Evolutionary conservation across 2,888 invertebrate genomes (phyloP).

Genomic region (Altica lythri): DNA sequence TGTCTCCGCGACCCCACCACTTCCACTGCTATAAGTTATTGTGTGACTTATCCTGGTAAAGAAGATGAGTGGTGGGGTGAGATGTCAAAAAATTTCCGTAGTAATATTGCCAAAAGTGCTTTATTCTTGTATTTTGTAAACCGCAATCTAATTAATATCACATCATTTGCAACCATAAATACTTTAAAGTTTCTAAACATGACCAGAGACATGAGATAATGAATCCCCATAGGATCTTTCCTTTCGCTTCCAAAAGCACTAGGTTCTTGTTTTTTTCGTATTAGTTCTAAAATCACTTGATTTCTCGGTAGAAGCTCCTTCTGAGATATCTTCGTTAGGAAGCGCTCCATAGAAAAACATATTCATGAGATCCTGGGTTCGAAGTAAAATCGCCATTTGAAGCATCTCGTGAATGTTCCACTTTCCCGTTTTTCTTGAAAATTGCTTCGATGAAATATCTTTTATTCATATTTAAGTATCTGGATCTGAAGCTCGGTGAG

Average conservation of each 20-base stretch:
- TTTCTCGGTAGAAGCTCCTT: slow-evolving; percentile 56
- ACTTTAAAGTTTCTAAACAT: no score
- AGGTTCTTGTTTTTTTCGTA: slow-evolving; percentile 40
- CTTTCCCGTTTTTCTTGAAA: slow-evolving; percentile 60
- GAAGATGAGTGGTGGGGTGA: no score
- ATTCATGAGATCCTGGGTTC: slow-evolving; percentile 67
- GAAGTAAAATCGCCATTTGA: slow-evolving; percentile 60
- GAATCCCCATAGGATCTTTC: slow-evolving; percentile 74
- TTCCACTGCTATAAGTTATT: no score
- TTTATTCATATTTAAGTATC: slow-evolving; percentile 65
- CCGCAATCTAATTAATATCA: no score
- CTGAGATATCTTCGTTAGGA: slow-evolving; percentile 71
- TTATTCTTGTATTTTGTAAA: no score
- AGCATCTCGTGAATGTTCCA: slow-evolving; percentile 66
- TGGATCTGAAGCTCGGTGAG: slow-evolving; percentile 59
- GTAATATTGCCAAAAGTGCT: no score
- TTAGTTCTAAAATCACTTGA: slow-evolving; percentile 27
- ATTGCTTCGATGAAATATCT: slow-evolving; percentile 66
- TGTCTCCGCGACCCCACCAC: no score
- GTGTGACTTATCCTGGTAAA: no score
- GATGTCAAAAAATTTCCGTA: no score
- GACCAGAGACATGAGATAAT: no score
- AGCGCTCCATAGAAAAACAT: slow-evolving; percentile 77
- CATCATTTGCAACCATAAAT: no score
- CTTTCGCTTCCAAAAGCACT: slow-evolving; percentile 36